phyloP scores from a whole-genome alignment of 2,113 vertebrate species.

The Ailuropoda melanoleuca region DNA sequence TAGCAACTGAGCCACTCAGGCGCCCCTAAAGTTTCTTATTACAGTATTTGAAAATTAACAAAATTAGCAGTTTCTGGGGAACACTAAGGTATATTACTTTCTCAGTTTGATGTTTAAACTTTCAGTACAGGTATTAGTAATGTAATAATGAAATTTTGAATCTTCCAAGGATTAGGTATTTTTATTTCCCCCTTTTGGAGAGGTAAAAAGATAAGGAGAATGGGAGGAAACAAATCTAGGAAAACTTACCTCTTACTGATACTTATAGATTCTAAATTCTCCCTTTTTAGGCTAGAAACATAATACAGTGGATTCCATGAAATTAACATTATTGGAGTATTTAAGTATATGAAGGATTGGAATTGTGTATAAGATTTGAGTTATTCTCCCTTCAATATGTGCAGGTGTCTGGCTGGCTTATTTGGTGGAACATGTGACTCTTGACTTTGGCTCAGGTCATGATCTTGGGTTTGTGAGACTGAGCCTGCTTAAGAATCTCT shows the following conservation, averaged over 20 bases:
- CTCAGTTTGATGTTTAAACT: background rate
- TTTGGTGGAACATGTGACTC: background rate
- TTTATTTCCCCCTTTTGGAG: background rate
- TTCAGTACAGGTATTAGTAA: background rate
- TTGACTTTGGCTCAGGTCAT: background rate
- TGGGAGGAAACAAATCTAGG: slow-evolving; percentile 16
- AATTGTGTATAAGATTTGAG: background rate
- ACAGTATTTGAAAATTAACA: background rate
- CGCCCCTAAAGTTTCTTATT: background rate
- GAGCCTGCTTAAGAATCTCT: background rate
- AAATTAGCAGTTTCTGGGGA: background rate
- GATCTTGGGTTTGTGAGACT: background rate
- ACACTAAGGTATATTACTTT: background rate
- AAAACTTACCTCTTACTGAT: background rate
- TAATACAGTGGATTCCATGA: background rate
- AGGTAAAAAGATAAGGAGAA: background rate
- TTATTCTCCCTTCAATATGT: background rate
- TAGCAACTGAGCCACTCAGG: no score
- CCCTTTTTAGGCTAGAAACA: background rate
- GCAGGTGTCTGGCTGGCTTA: background rate
- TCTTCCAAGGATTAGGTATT: background rate
- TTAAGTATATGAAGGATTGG: background rate
- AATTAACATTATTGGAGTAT: background rate
- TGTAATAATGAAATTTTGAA: slow-evolving; percentile 37
- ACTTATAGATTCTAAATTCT: background rate